Conservation (phyloP, 2,113 vertebrate genomes). For the Mugil cephalus region DNA sequence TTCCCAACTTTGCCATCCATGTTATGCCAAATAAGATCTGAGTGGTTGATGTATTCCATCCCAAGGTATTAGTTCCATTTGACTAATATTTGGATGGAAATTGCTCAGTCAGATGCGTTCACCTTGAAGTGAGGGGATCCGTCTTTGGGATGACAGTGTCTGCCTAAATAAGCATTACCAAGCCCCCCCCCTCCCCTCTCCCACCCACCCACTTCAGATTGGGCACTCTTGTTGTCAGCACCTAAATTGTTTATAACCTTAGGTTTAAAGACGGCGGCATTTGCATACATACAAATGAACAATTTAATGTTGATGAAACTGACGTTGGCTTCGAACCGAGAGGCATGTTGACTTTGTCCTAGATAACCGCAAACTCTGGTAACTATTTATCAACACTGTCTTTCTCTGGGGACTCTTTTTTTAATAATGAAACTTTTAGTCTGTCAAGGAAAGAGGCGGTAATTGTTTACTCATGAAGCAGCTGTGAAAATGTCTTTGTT, state of each 20-base stretch:
- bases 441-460: slow-evolving; percentile 4
- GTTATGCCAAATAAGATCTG: slow-evolving; percentile 69
- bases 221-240: slow-evolving; percentile 45
- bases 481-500: slow-evolving; percentile 3
- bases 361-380: neutral
- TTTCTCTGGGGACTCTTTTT: neutral
- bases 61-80: slow-evolving; percentile 73
- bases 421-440: slow-evolving; percentile 5
- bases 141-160: slow-evolving; percentile 57
- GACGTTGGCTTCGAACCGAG: slow-evolving; percentile 24
- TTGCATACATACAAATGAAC: slow-evolving; percentile 62
- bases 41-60: slow-evolving; percentile 71
- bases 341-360: slow-evolving; percentile 16
- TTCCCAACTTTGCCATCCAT: slow-evolving; percentile 48
- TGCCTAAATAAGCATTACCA: slow-evolving; percentile 46
- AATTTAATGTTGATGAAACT: slow-evolving; percentile 50
- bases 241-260: slow-evolving; percentile 59
- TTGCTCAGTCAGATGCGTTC: slow-evolving; percentile 69
- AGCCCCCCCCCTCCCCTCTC: slow-evolving; percentile 29
- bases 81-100: slow-evolving; percentile 76
- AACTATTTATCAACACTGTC: no score
- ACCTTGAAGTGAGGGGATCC: slow-evolving; percentile 72
- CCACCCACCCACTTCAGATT: slow-evolving; percentile 27
- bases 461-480: slow-evolving; percentile 12
- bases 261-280: slow-evolving; percentile 38